Conservation (phyloP, 2,113 vertebrate genomes). For the Panurus biarmicus region DNA sequence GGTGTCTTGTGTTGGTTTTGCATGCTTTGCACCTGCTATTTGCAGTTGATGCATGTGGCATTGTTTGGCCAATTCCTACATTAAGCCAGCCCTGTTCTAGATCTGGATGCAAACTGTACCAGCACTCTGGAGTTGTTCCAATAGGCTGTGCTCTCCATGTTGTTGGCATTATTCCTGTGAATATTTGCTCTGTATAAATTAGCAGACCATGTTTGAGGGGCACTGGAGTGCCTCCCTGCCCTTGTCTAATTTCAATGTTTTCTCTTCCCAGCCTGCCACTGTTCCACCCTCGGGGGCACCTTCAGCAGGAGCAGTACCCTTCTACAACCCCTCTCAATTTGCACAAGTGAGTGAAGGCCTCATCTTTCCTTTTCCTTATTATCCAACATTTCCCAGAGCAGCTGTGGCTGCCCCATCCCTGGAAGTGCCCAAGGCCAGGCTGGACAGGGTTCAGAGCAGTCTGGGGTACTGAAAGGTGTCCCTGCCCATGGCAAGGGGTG, state of each 20-base stretch:
- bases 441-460: background rate
- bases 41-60: conserved; percentile 19
- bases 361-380: background rate
- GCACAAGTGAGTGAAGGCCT: conserved; percentile 75
- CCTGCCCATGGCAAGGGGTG: background rate
- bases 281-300: conserved; percentile 37
- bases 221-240: background rate
- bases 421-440: background rate
- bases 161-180: background rate
- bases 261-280: conserved; percentile 42
- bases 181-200: background rate
- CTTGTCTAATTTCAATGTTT: background rate
- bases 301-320: conserved; percentile 74
- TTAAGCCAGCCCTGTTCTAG: background rate
- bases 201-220: background rate
- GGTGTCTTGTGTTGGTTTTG: conserved; percentile 4
- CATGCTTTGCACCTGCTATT: background rate
- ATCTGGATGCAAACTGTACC: background rate
- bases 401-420: background rate
- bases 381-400: background rate
- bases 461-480: background rate
- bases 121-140: background rate
- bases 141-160: background rate
- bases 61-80: background rate
- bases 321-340: conserved; percentile 89